These are phyloP conservation scores for Yponomeuta malinellus DNA, from an alignment of 2,888 invertebrate species.

Conservation along the genomic window DNA sequence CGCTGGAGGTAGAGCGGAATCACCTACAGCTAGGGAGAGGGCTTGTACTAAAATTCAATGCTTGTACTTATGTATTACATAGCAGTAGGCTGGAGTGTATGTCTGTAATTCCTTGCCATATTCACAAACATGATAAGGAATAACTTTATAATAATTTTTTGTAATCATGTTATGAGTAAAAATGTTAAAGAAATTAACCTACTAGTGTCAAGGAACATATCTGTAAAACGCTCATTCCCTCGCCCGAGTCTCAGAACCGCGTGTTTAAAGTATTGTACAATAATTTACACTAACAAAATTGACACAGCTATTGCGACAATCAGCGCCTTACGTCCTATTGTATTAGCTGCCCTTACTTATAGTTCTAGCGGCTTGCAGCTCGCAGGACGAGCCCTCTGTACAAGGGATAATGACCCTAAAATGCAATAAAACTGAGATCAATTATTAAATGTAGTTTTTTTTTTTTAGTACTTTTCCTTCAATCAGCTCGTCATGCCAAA, in stretches of 20 bases:
- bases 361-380: not conserved
- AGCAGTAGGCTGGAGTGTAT: not conserved
- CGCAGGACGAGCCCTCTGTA: constrained; percentile 8
- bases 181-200: not conserved
- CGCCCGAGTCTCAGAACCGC: constrained; percentile 5
- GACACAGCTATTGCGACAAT: constrained; percentile 4
- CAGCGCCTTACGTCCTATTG: not conserved
- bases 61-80: not conserved
- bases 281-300: constrained; percentile 8
- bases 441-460: not conserved
- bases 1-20: not conserved
- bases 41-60: not conserved
- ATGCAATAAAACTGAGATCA: constrained; percentile 8
- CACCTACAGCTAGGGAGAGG: not conserved
- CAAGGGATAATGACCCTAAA: not conserved
- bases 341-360: constrained; percentile 7
- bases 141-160: too few relatives aligned
- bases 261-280: not conserved
- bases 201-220: constrained; percentile 7
- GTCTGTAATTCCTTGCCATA: too few relatives aligned
- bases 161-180: too few relatives aligned
- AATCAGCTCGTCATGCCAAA: not conserved
- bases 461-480: not conserved
- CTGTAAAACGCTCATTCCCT: not conserved
- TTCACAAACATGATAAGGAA: too few relatives aligned